Base-by-base conservation (phyloP, 2,113 vertebrate genomes). In the Ancistrus triradiatus region DNA sequence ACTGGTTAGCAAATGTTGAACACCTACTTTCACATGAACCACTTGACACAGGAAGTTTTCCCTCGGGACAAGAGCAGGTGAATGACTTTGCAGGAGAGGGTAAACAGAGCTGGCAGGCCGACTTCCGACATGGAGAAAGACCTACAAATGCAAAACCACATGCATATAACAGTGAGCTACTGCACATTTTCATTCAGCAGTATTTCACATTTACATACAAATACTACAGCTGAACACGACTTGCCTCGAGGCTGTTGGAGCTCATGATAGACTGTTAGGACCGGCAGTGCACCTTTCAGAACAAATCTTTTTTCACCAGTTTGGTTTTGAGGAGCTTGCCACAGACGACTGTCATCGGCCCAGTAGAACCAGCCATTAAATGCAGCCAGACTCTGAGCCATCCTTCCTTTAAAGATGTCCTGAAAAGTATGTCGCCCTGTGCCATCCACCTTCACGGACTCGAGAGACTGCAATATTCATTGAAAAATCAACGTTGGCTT, bases 341-440 rank as follows among this genome's bases (percentile, higher is more conserved):
- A 82, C 27, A 94, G 74, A 17, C 83, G 83, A 8, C 61, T 73
- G 59, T 83, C 75, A 28, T 92, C 91, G 0, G 83, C 73, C 91
- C 91, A 94, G 77, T 89, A 91, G 82, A 96, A 92, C 0, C 46
- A 79, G 43, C 83, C 80, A 69, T 84, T 91, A 44, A 94, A 94
- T 9, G 89, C 85, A 0, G 87, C 84, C 10, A 97, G 77, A 40
- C 86, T 77, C 38, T 85, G 49, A 0, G 76, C 72, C 0, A 64
- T 62, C n/a, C 78, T 76, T 69, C 80, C 82, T 56, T 77, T 71
- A 66, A 91, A 84, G 47, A 88, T 42, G 6, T 85, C 73, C 0
- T 72, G 78, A 63, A 93, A 90, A 6, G 91, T 83, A 62, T 86
- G 69, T 6, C 87, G 85, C 9, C 90, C 87, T 0, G 75, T 79